Evolutionary conservation across 2,113 vertebrate species (phyloP).

Genomic region (Melanocharis versteri): DNA sequence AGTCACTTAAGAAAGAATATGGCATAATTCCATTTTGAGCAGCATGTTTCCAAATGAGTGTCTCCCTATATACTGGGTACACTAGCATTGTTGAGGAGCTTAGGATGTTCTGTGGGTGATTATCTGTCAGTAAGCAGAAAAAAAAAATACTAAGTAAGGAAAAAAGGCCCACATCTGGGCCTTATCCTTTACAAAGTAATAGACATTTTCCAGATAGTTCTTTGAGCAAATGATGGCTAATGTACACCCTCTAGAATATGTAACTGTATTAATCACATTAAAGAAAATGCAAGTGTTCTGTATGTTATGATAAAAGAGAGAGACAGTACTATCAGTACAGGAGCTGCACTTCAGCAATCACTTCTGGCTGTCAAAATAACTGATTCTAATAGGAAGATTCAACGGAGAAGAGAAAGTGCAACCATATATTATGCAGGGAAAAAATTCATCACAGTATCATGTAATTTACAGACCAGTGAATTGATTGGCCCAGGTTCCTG

Average conservation of each 20-base stretch:
- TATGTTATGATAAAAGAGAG: background rate
- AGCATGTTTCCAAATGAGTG: background rate
- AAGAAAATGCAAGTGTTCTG: background rate
- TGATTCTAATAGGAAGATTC: background rate
- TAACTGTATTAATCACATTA: background rate
- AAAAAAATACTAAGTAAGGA: background rate
- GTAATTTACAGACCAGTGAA: background rate
- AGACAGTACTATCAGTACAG: background rate
- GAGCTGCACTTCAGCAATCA: background rate
- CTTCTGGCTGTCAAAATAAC: background rate
- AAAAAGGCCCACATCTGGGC: background rate
- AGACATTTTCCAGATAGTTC: background rate
- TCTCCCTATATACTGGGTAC: background rate
- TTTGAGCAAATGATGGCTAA: background rate
- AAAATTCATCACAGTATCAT: background rate
- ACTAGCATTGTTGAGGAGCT: background rate
- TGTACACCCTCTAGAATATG: background rate
- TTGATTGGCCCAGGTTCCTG: background rate
- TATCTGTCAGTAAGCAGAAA: background rate
- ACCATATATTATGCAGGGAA: background rate
- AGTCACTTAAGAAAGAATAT: background rate
- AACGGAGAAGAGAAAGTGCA: conserved; percentile 1
- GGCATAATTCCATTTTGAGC: background rate
- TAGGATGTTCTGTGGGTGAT: background rate
- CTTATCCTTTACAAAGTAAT: background rate